Evolutionary conservation across 2,888 invertebrate genomes (phyloP).

Genomic region (Ormyrus pomaceus): DNA sequence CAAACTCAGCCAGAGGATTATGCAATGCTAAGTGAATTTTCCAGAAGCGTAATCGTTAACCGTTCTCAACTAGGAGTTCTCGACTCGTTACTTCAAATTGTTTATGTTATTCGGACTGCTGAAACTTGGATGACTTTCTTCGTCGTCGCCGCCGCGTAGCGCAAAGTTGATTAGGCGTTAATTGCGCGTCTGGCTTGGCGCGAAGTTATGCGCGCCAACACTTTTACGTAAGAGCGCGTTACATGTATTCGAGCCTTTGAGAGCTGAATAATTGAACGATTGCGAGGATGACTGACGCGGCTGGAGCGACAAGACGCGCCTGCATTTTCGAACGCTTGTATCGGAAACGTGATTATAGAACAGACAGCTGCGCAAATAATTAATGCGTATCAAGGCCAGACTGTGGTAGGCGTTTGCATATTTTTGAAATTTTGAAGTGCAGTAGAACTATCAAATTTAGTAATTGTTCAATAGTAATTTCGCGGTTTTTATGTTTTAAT

Average conservation of each 20-base stretch:
- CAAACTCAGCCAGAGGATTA: neutral
- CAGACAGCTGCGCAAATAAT: neutral
- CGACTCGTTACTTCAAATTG: slow-evolving; percentile 40
- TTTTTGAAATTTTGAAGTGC: too few relatives aligned
- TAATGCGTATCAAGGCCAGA: too few relatives aligned
- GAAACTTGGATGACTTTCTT: slow-evolving; percentile 30
- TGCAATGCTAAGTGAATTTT: slow-evolving; percentile 30
- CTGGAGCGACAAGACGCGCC: neutral
- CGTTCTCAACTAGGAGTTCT: neutral
- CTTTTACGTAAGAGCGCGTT: slow-evolving; percentile 10
- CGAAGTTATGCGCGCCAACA: too few relatives aligned
- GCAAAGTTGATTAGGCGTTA: slow-evolving; percentile 37
- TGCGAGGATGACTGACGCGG: slow-evolving; percentile 19
- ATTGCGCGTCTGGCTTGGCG: neutral
- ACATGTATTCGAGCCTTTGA: neutral
- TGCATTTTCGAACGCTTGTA: neutral
- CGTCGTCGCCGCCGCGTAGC: neutral
- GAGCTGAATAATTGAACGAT: slow-evolving; percentile 26
- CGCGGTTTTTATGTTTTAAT: too few relatives aligned
- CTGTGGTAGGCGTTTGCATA: too few relatives aligned
- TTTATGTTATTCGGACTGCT: slow-evolving; percentile 23
- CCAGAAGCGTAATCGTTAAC: slow-evolving; percentile 25
- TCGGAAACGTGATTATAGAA: slow-evolving; percentile 7
- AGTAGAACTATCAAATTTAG: too few relatives aligned
- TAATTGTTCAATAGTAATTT: too few relatives aligned